These are phyloP conservation scores for Vanacampus margaritifer DNA, from an alignment of 2,113 vertebrate species.

Conservation along the genomic window DNA sequence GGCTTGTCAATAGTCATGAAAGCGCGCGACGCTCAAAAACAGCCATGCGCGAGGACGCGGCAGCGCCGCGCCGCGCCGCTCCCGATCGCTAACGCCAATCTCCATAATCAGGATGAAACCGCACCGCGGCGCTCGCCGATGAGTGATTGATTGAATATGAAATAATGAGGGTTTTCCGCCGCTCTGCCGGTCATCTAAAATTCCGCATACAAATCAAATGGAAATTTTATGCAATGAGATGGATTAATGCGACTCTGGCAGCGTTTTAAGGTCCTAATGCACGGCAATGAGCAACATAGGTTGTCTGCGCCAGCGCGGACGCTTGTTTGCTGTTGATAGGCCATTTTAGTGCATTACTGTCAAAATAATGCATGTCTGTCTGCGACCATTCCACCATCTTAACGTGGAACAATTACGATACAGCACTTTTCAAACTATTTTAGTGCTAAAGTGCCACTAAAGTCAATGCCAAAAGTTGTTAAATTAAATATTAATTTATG, in stretches of 20 bases:
- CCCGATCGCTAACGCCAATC: constrained; percentile 73
- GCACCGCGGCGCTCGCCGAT: constrained; percentile 59
- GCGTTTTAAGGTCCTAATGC: constrained; percentile 75
- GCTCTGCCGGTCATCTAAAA: constrained; percentile 76
- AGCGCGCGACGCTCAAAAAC: constrained; percentile 66
- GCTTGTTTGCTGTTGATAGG: constrained; percentile 72
- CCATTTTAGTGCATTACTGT: constrained; percentile 78
- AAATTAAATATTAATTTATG: constrained; percentile 12
- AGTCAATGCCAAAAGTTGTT: constrained; percentile 15
- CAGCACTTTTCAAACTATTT: constrained; percentile 38
- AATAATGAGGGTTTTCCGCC: constrained; percentile 76
- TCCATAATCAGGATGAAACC: constrained; percentile 80
- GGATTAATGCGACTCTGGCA: constrained; percentile 72
- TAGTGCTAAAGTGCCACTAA: constrained; percentile 37
- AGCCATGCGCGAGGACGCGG: constrained; percentile 51
- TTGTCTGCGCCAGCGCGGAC: constrained; percentile 69
- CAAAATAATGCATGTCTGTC: constrained; percentile 75
- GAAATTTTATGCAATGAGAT: constrained; percentile 80
- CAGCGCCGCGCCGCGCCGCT: constrained; percentile 39
- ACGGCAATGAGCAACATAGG: constrained; percentile 72
- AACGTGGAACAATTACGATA: constrained; percentile 63
- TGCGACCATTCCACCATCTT: constrained; percentile 55
- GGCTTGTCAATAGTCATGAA: constrained; percentile 79
- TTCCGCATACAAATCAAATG: constrained; percentile 78
- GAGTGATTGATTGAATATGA: constrained; percentile 82